These are phyloP conservation scores for Rhabdomys pumilio DNA, from an alignment of 2,797 vertebrate genomes.

Conservation along the genomic window DNA sequence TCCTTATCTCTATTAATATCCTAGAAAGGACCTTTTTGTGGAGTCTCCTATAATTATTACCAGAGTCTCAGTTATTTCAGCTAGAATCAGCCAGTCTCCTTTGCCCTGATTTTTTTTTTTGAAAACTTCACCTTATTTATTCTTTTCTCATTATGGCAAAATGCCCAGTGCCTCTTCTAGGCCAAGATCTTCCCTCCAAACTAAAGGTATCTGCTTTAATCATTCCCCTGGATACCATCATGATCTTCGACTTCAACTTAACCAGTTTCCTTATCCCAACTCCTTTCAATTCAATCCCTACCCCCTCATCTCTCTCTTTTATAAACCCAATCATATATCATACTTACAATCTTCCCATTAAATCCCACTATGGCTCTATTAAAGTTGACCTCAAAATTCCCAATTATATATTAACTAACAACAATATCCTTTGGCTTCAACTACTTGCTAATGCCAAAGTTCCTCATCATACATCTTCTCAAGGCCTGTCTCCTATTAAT, in stretches of 20 bases:
- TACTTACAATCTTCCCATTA: neutral
- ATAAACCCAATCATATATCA: neutral
- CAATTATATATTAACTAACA: neutral
- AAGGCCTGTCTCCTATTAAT: neutral
- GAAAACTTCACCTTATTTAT: neutral
- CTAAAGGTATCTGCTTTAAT: neutral
- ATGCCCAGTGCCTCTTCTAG: neutral
- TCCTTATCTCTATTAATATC: neutral
- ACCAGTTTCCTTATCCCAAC: neutral
- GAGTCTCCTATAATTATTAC: neutral
- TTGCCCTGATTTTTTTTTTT: neutral
- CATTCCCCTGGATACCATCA: neutral
- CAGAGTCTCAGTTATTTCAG: neutral
- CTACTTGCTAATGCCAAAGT: neutral
- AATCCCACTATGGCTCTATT: neutral
- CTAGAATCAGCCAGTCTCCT: neutral
- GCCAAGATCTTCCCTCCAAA: neutral
- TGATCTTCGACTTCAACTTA: neutral
- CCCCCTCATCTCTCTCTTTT: neutral
- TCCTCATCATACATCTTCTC: neutral
- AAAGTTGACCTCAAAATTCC: neutral
- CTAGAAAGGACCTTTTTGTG: neutral
- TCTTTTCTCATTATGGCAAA: neutral
- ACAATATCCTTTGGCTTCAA: neutral
- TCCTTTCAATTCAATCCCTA: neutral